These are phyloP conservation scores for Dione juno DNA, from an alignment of 2,888 invertebrate species.

Conservation along the genomic window DNA sequence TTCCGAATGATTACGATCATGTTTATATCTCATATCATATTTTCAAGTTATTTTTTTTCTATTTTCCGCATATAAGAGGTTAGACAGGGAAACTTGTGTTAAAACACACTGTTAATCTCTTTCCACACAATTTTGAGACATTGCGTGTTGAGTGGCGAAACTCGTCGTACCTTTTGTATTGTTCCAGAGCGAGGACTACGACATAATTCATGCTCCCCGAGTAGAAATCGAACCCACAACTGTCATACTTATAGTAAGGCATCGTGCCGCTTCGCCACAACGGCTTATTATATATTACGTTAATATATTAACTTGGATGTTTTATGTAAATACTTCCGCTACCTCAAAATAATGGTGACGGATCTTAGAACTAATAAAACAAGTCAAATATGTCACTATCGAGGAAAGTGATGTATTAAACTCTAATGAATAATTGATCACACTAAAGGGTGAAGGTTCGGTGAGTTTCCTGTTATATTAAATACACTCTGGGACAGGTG, in stretches of 20 bases:
- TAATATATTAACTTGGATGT: not conserved
- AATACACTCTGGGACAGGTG: not conserved
- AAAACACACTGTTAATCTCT: too few relatives aligned
- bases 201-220: too few relatives aligned
- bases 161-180: too few relatives aligned
- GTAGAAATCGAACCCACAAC: not conserved
- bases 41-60: too few relatives aligned
- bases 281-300: not conserved
- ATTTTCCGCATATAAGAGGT: too few relatives aligned
- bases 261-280: not conserved
- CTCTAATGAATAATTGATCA: constrained; percentile 31
- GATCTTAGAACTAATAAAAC: constrained; percentile 10
- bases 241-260: not conserved
- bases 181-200: too few relatives aligned
- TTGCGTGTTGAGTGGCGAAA: not conserved
- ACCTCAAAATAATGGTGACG: constrained; percentile 12
- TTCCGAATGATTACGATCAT: too few relatives aligned
- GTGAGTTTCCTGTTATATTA: not conserved
- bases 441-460: constrained; percentile 21
- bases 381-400: constrained; percentile 24
- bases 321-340: not conserved
- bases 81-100: too few relatives aligned
- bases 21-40: too few relatives aligned
- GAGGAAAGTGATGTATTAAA: constrained; percentile 28
- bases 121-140: not conserved